Base-by-base conservation (phyloP, 2,113 vertebrate genomes). In the Indri indri region DNA sequence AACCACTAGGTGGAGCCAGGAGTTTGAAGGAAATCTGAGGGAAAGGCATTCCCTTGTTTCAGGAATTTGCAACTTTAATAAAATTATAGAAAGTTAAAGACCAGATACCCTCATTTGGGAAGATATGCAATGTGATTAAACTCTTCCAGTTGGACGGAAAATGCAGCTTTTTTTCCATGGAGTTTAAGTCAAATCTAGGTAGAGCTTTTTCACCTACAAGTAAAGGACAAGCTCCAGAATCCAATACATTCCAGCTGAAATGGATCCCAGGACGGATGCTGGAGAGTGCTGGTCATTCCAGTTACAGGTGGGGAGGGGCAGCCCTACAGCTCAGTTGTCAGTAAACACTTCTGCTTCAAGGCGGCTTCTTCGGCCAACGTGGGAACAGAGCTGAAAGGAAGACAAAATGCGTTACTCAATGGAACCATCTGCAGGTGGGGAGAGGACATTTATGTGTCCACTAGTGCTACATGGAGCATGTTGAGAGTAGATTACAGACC, bases 261-360 rank as follows among this genome's bases (percentile, higher is more conserved):
- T 16, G 66, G 83, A 87, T 96, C 93, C 90, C 91, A 96, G 87
- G 89, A 95, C 83, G 68, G 95, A 90, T 80, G 92, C 74, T 65
- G 94, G 68, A 66, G 93, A 59, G 80, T 0, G 30, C 70, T 52
- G 52, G 68, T 87, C 97, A 66, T 93, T 37, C 42, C 90, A 88
- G 94, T 94, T 97, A 42, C 34, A 88, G 93, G 81, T 45, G 47
- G 76, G 61, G 45, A 95, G 82, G 91, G 66, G 77, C 45, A 63
- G 12, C 88, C 95, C 97, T 98, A 99, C 96, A 99, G 99, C 98
- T 99, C 99, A 92, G 99, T 99, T 95, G 99, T 99, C 98, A 99
- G 99, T 97, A 99, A 99, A 98, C 99, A 99, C 97, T 99, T 99
- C 18, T 97, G 98, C 98, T 98, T 99, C 93, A 84, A 0, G 97